phyloP scores from a whole-genome alignment of 2,888 invertebrate genomes.

The Drosophila mayaguana region DNA sequence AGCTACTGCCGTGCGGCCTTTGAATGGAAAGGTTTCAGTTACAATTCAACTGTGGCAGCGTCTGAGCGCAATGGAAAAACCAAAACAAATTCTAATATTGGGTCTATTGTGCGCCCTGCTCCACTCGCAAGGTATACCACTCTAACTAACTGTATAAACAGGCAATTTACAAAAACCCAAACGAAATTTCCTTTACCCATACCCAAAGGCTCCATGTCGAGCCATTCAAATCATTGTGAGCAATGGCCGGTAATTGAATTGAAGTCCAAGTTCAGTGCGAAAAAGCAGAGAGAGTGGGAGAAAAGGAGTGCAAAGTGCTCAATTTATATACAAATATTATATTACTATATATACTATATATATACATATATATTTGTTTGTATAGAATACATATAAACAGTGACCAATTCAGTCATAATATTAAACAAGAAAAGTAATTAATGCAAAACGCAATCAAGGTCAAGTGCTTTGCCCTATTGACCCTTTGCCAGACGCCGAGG shows the following conservation, averaged over 20 bases:
- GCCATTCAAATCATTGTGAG: slow-evolving; percentile 41
- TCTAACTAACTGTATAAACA: slow-evolving; percentile 6
- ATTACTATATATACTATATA: neutral
- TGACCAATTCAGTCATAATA: slow-evolving; percentile 64
- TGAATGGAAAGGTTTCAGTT: slow-evolving; percentile 47
- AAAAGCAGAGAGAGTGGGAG: slow-evolving; percentile 5
- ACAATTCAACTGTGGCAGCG: slow-evolving; percentile 30
- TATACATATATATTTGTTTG: neutral
- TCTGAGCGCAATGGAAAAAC: slow-evolving; percentile 44
- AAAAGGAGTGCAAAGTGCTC: slow-evolving; percentile 11
- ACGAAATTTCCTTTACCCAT: slow-evolving; percentile 7
- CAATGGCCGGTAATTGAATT: slow-evolving; percentile 73
- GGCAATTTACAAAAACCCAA: slow-evolving; percentile 40
- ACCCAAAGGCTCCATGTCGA: neutral
- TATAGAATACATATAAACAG: slow-evolving; percentile 30
- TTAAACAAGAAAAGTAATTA: slow-evolving; percentile 73
- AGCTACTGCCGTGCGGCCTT: slow-evolving; percentile 18
- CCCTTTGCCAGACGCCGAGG: slow-evolving; percentile 19
- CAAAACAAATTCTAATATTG: slow-evolving; percentile 35
- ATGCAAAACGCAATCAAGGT: slow-evolving; percentile 78
- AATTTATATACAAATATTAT: slow-evolving; percentile 59
- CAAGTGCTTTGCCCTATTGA: slow-evolving; percentile 76
- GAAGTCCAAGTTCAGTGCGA: slow-evolving; percentile 47
- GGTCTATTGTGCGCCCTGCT: slow-evolving; percentile 52
- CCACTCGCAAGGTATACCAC: slow-evolving; percentile 54